Percentiles rank a stretch among this genome's conserved stretches.
Conservation (phyloP, 2,113 vertebrate species). For the Spilogale gracilis region DNA sequence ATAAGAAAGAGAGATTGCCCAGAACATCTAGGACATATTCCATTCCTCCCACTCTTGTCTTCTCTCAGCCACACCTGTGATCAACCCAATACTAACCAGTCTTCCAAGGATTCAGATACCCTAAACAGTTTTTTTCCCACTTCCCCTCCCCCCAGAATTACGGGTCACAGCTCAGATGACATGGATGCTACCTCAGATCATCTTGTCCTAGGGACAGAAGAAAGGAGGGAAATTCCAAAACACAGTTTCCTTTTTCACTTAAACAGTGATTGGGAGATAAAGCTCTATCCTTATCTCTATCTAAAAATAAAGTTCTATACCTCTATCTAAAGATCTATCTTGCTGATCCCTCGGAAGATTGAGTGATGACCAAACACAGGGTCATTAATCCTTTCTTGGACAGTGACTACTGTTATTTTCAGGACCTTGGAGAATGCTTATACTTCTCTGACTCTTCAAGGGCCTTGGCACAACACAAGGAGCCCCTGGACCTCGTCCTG, state of each 20-base stretch:
- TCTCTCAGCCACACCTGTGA: neutral
- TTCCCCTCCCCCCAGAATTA: neutral
- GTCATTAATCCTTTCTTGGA: neutral
- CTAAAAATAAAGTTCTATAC: neutral
- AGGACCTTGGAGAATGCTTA: slow-evolving; percentile 65
- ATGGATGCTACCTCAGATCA: neutral
- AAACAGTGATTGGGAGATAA: neutral
- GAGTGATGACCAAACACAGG: neutral
- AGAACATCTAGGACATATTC: neutral
- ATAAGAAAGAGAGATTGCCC: neutral
- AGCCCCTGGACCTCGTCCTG: neutral
- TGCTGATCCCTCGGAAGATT: neutral
- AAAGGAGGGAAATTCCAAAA: neutral
- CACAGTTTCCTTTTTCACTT: neutral
- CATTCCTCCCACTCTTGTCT: neutral
- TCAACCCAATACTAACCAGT: neutral
- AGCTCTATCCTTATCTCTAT: neutral
- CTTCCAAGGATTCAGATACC: neutral
- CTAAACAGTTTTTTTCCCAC: neutral
- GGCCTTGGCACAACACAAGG: neutral
- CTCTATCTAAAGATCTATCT: neutral
- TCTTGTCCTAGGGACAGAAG: neutral
- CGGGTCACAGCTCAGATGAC: neutral
- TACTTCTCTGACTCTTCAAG: neutral
- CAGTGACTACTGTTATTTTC: neutral